phyloP scores from a whole-genome alignment of 2,113 vertebrate genomes.

The Oncorhynchus nerka region DNA sequence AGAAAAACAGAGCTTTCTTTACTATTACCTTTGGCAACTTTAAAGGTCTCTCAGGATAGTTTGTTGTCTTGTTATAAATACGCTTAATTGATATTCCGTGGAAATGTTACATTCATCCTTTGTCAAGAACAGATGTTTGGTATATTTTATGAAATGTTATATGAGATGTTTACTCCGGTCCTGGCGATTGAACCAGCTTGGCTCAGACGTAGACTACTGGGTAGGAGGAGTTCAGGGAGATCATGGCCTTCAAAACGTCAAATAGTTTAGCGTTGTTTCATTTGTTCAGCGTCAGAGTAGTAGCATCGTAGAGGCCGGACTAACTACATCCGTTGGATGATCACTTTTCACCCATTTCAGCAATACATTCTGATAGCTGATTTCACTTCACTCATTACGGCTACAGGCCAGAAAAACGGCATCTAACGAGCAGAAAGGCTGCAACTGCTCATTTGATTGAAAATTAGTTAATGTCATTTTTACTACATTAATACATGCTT shows the following conservation, averaged over 20 bases:
- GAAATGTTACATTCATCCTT: neutral
- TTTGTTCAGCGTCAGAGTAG: neutral
- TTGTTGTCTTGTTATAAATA: neutral
- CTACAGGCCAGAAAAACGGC: no score
- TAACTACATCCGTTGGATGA: no score
- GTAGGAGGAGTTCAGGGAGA: neutral
- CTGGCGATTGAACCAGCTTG: neutral
- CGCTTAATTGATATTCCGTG: neutral
- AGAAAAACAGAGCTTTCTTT: neutral
- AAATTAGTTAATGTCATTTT: no score
- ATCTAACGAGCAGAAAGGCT: no score
- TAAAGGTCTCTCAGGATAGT: neutral
- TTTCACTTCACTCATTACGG: no score
- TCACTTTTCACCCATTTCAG: no score
- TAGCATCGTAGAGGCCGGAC: no score
- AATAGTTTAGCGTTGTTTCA: neutral
- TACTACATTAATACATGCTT: no score
- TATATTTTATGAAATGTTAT: neutral
- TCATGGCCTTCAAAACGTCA: neutral
- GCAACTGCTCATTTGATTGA: no score
- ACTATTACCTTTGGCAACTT: neutral
- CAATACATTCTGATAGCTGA: no score
- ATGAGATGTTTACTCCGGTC: neutral
- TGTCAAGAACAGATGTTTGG: neutral
- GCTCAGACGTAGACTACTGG: neutral